These are phyloP conservation scores for Myiozetetes cayanensis DNA, from an alignment of 2,113 vertebrate genomes.

Conservation along the genomic window DNA sequence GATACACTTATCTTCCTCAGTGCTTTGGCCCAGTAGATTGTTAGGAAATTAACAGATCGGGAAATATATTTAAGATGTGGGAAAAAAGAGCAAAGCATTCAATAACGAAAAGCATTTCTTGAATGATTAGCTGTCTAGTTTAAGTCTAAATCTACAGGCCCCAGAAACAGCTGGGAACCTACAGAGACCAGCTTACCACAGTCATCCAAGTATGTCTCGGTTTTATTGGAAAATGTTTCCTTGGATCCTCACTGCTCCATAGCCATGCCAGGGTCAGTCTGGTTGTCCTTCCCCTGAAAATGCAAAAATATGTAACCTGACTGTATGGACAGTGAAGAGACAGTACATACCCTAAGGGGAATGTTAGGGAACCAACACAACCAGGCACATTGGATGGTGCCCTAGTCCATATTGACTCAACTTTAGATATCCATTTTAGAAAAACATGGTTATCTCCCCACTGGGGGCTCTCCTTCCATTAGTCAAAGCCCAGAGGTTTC, in stretches of 20 bases:
- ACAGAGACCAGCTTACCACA: neutral
- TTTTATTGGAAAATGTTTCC: neutral
- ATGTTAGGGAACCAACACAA: neutral
- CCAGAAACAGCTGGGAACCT: neutral
- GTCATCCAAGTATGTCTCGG: neutral
- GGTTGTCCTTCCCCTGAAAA: neutral
- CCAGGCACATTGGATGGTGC: neutral
- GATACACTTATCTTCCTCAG: neutral
- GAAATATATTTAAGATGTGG: neutral
- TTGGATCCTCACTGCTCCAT: neutral
- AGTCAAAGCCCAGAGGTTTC: neutral
- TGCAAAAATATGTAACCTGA: neutral
- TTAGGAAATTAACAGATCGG: neutral
- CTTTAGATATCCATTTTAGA: neutral
- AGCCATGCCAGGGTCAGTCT: neutral
- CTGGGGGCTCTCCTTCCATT: neutral
- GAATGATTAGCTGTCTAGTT: neutral
- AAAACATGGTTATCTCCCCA: accelerated
- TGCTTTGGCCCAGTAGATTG: neutral
- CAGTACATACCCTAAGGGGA: neutral
- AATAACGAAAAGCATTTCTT: neutral
- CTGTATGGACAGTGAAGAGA: neutral
- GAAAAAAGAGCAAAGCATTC: neutral
- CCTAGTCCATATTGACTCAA: neutral
- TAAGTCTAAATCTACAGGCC: neutral